phyloP scores from a whole-genome alignment of 2,113 vertebrate species.

The Spilogale gracilis region DNA sequence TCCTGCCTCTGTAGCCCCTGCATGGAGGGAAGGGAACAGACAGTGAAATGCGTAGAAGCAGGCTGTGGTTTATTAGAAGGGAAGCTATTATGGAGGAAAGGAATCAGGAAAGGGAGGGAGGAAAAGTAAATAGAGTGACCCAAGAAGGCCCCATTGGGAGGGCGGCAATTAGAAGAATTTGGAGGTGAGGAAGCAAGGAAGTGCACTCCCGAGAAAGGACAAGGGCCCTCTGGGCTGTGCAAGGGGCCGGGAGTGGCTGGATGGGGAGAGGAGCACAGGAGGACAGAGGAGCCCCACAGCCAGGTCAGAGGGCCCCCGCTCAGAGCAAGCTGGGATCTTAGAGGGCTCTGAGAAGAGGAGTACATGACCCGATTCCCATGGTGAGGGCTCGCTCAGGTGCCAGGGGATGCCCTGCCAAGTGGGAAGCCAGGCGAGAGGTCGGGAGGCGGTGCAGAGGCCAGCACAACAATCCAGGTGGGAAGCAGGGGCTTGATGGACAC shows the following conservation, averaged over 20 bases:
- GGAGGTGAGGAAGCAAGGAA: neutral
- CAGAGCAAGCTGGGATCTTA: too few relatives aligned
- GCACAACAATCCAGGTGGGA: too few relatives aligned
- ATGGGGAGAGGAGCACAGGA: neutral
- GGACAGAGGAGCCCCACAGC: neutral
- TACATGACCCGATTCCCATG: rapidly evolving
- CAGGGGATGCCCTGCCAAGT: neutral
- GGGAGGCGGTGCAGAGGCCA: neutral
- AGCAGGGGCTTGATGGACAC: neutral
- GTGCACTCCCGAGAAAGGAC: rapidly evolving
- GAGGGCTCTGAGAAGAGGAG: neutral
- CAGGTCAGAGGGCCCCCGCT: neutral
- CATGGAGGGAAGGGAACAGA: neutral
- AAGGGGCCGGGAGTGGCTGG: too few relatives aligned
- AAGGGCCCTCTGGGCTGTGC: rapidly evolving
- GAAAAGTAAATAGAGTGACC: neutral
- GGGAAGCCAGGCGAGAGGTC: neutral
- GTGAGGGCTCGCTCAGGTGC: neutral
- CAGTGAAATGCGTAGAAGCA: neutral
- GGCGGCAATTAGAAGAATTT: neutral
- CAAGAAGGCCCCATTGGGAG: rapidly evolving
- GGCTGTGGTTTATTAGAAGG: rapidly evolving
- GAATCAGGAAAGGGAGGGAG: neutral
- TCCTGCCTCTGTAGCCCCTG: too few relatives aligned
- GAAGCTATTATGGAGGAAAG: neutral